phyloP scores from a whole-genome alignment of 2,888 invertebrate species.

The Andrena bicolor region DNA sequence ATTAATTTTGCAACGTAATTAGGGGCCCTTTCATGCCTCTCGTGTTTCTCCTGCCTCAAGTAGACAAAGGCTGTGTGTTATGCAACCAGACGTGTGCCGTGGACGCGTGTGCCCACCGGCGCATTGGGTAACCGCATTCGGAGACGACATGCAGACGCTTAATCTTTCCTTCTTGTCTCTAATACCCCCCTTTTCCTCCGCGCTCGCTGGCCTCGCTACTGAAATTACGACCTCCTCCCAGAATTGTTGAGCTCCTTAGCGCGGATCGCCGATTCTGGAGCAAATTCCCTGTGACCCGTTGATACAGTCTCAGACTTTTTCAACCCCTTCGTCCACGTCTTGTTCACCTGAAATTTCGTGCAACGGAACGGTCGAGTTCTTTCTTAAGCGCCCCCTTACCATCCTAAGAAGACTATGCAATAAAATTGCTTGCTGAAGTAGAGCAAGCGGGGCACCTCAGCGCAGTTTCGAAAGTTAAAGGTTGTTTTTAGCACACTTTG shows the following conservation, averaged over 20 bases:
- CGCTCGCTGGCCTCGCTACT: neutral
- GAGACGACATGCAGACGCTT: conserved; percentile 55
- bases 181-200: conserved; percentile 35
- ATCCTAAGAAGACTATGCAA: neutral
- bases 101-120: conserved; percentile 52
- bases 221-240: conserved; percentile 10
- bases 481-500: no score
- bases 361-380: neutral
- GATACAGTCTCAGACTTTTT: neutral
- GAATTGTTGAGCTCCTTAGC: conserved; percentile 21
- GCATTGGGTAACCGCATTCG: conserved; percentile 48
- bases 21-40: conserved; percentile 50
- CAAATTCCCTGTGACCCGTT: conserved; percentile 39
- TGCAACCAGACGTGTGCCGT: conserved; percentile 25
- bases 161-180: conserved; percentile 56
- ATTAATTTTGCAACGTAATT: conserved; percentile 69
- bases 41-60: conserved; percentile 36
- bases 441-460: neutral
- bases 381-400: neutral
- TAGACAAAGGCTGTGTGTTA: conserved; percentile 53
- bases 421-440: neutral
- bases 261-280: conserved; percentile 34
- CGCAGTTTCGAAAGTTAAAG: neutral
- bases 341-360: neutral
- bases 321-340: neutral